Evolutionary conservation across 2,888 invertebrate genomes (phyloP), one percentile per base, ranked within the genome.

Genomic region (Gymnocheta viridis): DNA sequence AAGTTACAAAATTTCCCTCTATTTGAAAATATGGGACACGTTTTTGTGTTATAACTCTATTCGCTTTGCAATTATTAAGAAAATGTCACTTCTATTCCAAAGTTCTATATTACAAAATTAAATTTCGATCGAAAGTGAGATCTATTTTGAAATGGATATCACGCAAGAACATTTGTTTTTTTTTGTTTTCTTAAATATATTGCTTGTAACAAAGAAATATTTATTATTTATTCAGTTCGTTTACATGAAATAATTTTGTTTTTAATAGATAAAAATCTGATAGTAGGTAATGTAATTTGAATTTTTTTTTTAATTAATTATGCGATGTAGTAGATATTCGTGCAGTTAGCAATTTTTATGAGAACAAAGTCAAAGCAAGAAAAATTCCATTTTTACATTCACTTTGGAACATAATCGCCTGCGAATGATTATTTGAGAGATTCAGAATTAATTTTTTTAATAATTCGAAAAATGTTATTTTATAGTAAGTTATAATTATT

Each of bases 401-500:
- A 41, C 0, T 17, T 54, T 38, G 17, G 17, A 12, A 38, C 29
- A 12, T n/a, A 38, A 29, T 54, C 41, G 58, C 38, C 44, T 62
- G 44, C 35, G 14, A 32, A 60, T 62, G 29, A 58, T 62, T 67
- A 17, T 73, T 44, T 41, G 1, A 66, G 38, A 47, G 10, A 19
- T 66, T 38, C 22, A 29, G 2, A 27, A 9, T 47, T 4, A n/a
- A n/a, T n/a, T 32, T 64, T 35, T 51, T 41, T 29, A 22, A n/a
- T 54, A 22, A 19, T 70, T 70, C 5, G 14, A 66, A 47, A 64
- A 29, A 6, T 24, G 27, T 70, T n/a, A 62, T 69, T 60, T 35
- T 70, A 69, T 76, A 22, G 60, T 64, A 60, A 58, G 9, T 47
- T 67, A 54, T 51, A 69, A 56, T 82, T 72, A 64, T 47, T 76